Evolutionary conservation across 2,113 vertebrate genomes (phyloP).

Genomic region (Podocnemis expansa): DNA sequence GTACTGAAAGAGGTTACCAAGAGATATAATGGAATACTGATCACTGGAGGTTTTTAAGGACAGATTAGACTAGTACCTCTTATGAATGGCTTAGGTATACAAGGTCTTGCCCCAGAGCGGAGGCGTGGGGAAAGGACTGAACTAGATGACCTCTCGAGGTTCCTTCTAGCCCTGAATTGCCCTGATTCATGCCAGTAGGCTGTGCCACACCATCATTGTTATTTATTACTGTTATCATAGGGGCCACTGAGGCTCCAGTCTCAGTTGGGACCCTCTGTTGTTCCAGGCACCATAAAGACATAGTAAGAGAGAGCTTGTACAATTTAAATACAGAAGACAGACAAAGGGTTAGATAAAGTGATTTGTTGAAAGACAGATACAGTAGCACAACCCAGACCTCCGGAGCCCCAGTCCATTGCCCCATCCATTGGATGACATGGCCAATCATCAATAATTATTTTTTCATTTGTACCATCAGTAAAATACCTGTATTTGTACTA

Average conservation of each 20-base stretch:
- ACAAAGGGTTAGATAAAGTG: neutral
- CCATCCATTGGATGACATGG: neutral
- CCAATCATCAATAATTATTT: neutral
- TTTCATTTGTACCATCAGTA: neutral
- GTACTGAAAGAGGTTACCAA: neutral
- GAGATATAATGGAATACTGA: neutral
- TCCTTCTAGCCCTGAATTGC: neutral
- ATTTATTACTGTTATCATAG: neutral
- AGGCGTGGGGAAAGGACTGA: neutral
- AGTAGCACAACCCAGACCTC: neutral
- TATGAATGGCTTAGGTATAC: neutral
- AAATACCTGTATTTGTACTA: neutral
- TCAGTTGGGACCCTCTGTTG: neutral
- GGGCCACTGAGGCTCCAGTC: neutral
- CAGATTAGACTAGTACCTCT: neutral
- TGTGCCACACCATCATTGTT: neutral
- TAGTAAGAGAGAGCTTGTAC: neutral
- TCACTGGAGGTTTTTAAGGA: neutral
- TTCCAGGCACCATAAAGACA: neutral
- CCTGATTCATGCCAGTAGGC: neutral
- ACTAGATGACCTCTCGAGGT: neutral
- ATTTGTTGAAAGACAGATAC: neutral
- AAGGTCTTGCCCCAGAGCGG: neutral
- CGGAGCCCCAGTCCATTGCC: neutral
- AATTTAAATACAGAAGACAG: constrained; percentile 21